Evolutionary conservation across 2,797 vertebrate species (phyloP), one percentile per base, ranked within the genome.

Genomic region (Valencia hispanica): DNA sequence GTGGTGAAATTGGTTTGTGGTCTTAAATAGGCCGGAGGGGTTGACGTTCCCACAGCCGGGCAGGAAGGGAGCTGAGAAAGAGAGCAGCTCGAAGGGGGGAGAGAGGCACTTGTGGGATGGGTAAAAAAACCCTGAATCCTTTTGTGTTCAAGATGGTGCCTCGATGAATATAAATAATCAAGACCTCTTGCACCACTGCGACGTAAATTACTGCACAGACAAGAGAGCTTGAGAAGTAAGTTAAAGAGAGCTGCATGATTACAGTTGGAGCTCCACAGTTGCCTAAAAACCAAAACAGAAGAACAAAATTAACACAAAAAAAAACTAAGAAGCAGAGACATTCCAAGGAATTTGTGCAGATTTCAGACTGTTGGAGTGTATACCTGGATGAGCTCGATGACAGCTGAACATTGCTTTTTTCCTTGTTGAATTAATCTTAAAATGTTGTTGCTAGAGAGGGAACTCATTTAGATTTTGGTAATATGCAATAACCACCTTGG

Each of bases 1-100:
- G 88, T 88, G 88, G 88, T 88, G 86, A 91, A 94, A 94, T 94
- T 94, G 93, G 89, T 93, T 94, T 90, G 89, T 79, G 83, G 77
- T 82, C 85, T 72, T 82, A 82, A 87, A 86, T 89, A 79, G 81
- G 84, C 86, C 75, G 69, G 77, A 85, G 50, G 36, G 11, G 63
- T 34, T 84, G 79, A 84, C 78, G 80, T 82, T 90, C 79, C 83
- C 79, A 78, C 80, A 83, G 73, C 80, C 80, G 87, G 70, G 85
- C 87, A 87, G 83, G 85, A 78, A 72, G 59, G 39, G 74, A 76
- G 47, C 74, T 32, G 78, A 81, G 78, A 78, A 68, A 1, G 68
- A 0, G 75, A 74, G 75, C 70, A 68, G 81, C 77, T 27, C 41
- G 18, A 11, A 70, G 75, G 73, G 53, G 65, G 53, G 71, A 68